A percentile compares a stretch with the other conserved stretches of the same genome.
Conservation (phyloP, 1,140 invertebrate species). For the Stratiolaelaps scimitus region DNA sequence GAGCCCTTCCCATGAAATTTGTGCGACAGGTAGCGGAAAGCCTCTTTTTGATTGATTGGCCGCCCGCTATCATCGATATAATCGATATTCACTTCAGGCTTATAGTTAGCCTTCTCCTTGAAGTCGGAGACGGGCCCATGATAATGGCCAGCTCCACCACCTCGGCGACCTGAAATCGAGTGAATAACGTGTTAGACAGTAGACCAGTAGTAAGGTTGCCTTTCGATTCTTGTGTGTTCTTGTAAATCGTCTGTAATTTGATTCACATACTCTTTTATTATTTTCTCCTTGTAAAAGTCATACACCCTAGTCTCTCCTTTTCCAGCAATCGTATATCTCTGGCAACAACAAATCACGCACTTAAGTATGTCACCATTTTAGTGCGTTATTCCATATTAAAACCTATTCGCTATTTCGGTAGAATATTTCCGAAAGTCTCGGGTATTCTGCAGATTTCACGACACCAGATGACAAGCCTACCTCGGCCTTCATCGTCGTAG, state of each 20-base stretch:
- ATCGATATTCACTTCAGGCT: conserved; percentile 88
- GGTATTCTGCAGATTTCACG: neutral
- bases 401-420: conserved; percentile 29
- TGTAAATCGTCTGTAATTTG: no score
- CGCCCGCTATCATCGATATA: conserved; percentile 93
- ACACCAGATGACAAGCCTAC: conserved; percentile 45
- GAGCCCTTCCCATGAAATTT: conserved; percentile 99
- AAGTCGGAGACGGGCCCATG: conserved; percentile 78
- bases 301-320: no score
- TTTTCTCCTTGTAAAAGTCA: no score
- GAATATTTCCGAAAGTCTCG: neutral
- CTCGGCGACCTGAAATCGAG: conserved; percentile 44
- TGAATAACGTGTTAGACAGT: no score
- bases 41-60: conserved; percentile 82
- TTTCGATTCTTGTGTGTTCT: no score
- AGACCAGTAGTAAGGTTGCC: no score
- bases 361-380: no score
- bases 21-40: conserved; percentile 63
- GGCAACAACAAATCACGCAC: no score
- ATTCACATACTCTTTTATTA: no score
- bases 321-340: no score
- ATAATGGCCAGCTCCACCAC: conserved; percentile 58
- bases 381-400: conserved; percentile 5
- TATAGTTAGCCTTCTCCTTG: conserved; percentile 81
- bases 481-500: conserved; percentile 47